Conservation (phyloP, 2,888 invertebrate genomes). For the Drosophila paracracens region DNA sequence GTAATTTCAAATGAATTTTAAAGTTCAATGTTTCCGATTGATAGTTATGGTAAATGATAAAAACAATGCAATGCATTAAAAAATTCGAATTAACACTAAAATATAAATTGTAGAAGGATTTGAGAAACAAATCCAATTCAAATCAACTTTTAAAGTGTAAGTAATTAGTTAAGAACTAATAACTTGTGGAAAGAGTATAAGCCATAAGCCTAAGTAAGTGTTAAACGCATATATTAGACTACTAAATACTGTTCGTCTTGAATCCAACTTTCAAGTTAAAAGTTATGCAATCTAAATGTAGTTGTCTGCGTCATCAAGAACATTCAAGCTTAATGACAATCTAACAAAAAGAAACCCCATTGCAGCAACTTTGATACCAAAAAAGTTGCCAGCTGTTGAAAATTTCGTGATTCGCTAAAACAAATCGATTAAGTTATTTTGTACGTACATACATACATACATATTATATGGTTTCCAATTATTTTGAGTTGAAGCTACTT, state of each 20-base stretch:
- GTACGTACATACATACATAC: constrained; percentile 5
- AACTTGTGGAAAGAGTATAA: constrained; percentile 35
- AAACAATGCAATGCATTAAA: constrained; percentile 1
- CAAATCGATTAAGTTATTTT: constrained; percentile 49
- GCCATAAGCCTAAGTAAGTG: constrained; percentile 14
- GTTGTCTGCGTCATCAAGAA: constrained; percentile 61
- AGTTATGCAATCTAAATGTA: constrained; percentile 44
- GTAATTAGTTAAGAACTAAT: not conserved
- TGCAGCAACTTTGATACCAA: constrained; percentile 13
- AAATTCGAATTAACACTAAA: not conserved
- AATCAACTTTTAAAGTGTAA: not conserved
- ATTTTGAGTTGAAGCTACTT: constrained; percentile 70
- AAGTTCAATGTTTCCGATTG: constrained; percentile 7
- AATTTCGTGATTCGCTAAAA: constrained; percentile 36
- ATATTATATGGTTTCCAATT: constrained; percentile 34
- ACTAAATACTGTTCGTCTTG: constrained; percentile 37
- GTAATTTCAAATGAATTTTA: not conserved
- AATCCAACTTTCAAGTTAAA: constrained; percentile 30
- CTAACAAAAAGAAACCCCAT: constrained; percentile 38
- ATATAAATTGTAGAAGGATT: not conserved
- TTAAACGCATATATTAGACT: constrained; percentile 27
- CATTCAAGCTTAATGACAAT: constrained; percentile 73
- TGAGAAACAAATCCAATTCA: not conserved
- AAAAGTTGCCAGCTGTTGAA: constrained; percentile 43
- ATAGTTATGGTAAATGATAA: not conserved